Evolutionary conservation across 1,140 invertebrate genomes (phyloP).

Genomic region (Bacillus rossius): DNA sequence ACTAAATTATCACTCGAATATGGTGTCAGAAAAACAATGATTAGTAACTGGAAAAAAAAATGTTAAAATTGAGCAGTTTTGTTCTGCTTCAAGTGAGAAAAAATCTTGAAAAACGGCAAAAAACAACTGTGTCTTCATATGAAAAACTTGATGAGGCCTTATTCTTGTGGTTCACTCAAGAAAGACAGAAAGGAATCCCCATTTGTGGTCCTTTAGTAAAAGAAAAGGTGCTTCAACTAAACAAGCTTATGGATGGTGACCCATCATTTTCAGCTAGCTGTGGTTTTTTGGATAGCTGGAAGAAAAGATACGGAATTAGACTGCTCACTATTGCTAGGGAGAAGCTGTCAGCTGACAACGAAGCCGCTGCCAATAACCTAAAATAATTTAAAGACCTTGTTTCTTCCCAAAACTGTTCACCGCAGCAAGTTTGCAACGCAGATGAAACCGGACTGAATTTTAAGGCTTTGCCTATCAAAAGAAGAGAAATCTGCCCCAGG

Average conservation of each 20-base stretch:
- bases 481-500: slow-evolving; percentile 28
- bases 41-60: too few relatives aligned
- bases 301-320: slow-evolving; percentile 31
- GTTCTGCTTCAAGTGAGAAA: too few relatives aligned
- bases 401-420: not conserved
- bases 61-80: too few relatives aligned
- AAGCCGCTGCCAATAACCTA: slow-evolving; percentile 9
- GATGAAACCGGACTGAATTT: slow-evolving; percentile 40
- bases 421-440: slow-evolving; percentile 38
- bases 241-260: slow-evolving; percentile 16
- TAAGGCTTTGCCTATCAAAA: slow-evolving; percentile 34
- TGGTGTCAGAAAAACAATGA: too few relatives aligned
- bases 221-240: slow-evolving; percentile 20
- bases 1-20: too few relatives aligned
- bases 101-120: too few relatives aligned
- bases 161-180: slow-evolving; percentile 17
- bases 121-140: too few relatives aligned
- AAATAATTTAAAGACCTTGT: not conserved
- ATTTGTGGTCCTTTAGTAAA: slow-evolving; percentile 7
- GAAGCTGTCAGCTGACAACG: slow-evolving; percentile 24
- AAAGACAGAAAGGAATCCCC: slow-evolving; percentile 13
- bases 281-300: slow-evolving; percentile 33
- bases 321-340: slow-evolving; percentile 33
- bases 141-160: slow-evolving; percentile 16
- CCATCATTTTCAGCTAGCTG: slow-evolving; percentile 31